Evolutionary conservation across 2,888 invertebrate species (phyloP).

Genomic region (Eupsilia transversa): DNA sequence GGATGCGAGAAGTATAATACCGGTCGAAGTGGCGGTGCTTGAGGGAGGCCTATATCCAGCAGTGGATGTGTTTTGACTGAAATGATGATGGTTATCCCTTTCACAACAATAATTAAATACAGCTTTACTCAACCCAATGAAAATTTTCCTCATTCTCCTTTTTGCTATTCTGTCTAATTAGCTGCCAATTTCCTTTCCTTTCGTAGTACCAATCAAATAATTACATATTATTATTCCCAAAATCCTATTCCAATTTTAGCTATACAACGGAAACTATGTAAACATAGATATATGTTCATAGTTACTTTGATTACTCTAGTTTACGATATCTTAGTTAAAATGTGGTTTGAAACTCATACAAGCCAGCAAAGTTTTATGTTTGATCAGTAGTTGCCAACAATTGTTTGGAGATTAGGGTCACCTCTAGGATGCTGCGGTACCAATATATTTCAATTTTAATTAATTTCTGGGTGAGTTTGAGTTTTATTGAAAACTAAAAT

Average conservation of each 20-base stretch:
- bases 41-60: no score
- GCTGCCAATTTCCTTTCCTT: neutral
- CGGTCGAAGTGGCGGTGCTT: no score
- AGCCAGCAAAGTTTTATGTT: constrained; percentile 66
- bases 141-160: neutral
- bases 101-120: neutral
- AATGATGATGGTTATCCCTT: no score
- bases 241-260: neutral
- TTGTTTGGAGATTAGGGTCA: constrained; percentile 65
- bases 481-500: constrained; percentile 20
- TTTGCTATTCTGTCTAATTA: no score
- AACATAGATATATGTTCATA: neutral
- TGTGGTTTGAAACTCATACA: constrained; percentile 65
- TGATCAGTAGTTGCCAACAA: constrained; percentile 67
- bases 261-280: neutral
- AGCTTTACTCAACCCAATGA: neutral
- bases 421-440: constrained; percentile 22
- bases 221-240: constrained; percentile 4
- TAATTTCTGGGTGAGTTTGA: constrained; percentile 9
- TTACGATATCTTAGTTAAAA: constrained; percentile 66
- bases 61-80: no score
- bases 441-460: constrained; percentile 55
- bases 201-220: neutral
- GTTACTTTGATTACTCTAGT: constrained; percentile 62
- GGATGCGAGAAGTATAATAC: no score